A percentile compares a stretch with the other conserved stretches of the same genome.
phyloP scores from a whole-genome alignment of 2,797 vertebrate genomes.

The Melanotaenia trifasciata region DNA sequence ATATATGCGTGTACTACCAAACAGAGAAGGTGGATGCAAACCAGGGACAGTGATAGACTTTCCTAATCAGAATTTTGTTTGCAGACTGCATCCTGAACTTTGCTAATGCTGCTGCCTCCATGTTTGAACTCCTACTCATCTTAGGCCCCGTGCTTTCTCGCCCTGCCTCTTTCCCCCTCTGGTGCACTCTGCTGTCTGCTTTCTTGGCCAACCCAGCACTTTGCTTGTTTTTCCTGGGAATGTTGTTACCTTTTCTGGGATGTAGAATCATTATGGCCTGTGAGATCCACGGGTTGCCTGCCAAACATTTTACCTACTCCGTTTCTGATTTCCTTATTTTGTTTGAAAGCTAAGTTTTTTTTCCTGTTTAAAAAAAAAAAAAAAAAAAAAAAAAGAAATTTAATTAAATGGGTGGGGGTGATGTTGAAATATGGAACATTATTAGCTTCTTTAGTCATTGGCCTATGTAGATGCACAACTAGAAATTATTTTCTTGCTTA shows the following conservation, averaged over 20 bases:
- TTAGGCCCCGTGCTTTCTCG: slow-evolving; percentile 27
- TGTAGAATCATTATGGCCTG: slow-evolving; percentile 58
- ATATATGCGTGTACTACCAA: slow-evolving; percentile 10
- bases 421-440: background rate
- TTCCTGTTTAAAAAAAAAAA: background rate
- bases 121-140: slow-evolving; percentile 40
- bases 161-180: slow-evolving; percentile 20
- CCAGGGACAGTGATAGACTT: slow-evolving; percentile 12
- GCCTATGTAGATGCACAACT: too few relatives aligned
- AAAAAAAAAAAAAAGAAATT: background rate
- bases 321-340: slow-evolving; percentile 19
- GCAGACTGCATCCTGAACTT: slow-evolving; percentile 34
- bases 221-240: slow-evolving; percentile 58
- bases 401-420: too few relatives aligned
- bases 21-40: slow-evolving; percentile 34
- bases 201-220: slow-evolving; percentile 58
- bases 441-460: too few relatives aligned
- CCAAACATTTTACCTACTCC: slow-evolving; percentile 43
- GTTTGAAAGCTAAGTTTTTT: background rate
- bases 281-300: slow-evolving; percentile 51
- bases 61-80: slow-evolving; percentile 30
- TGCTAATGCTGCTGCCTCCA: slow-evolving; percentile 44
- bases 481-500: too few relatives aligned
- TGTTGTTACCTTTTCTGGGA: slow-evolving; percentile 58
- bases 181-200: slow-evolving; percentile 53